A percentile compares a stretch with the other conserved stretches of the same genome.
These are phyloP conservation scores for Procavia capensis DNA, from an alignment of 2,113 vertebrate genomes.

Conservation along the genomic window DNA sequence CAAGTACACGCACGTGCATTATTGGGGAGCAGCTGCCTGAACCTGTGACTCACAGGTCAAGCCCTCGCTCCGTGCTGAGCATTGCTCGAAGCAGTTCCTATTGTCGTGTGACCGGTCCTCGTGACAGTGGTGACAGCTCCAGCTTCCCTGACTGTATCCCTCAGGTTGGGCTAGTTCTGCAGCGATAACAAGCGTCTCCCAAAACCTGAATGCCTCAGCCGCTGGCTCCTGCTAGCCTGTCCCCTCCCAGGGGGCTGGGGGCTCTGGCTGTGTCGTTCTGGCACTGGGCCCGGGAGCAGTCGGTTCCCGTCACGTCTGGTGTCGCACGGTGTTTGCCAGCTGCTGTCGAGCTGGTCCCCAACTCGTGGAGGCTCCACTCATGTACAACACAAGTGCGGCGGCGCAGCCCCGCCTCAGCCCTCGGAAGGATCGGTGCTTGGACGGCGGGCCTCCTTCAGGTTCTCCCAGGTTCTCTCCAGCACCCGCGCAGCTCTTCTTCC, in stretches of 20 bases:
- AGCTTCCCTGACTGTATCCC: not conserved
- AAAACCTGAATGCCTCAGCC: not conserved
- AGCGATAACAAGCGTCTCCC: not conserved
- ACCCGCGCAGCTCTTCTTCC: not conserved
- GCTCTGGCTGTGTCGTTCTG: not conserved
- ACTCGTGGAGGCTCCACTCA: not conserved
- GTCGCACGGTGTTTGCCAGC: too few relatives aligned
- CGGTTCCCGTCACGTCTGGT: too few relatives aligned
- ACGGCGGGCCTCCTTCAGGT: not conserved
- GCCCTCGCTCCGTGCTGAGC: too few relatives aligned
- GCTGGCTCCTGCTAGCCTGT: not conserved
- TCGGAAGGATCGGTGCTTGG: not conserved
- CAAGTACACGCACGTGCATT: not conserved
- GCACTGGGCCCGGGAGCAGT: not conserved
- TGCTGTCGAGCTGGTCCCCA: not conserved
- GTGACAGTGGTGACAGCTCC: not conserved
- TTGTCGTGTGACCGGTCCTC: not conserved
- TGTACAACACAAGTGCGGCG: not conserved
- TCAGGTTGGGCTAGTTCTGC: not conserved
- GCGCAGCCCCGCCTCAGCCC: not conserved
- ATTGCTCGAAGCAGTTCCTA: rapidly evolving
- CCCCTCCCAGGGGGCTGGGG: rapidly evolving
- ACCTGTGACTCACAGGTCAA: not conserved
- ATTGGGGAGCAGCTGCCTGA: not conserved
- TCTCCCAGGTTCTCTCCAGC: not conserved